A percentile compares a stretch with the other conserved stretches of the same genome.
Evolutionary conservation across 2,113 vertebrate species (phyloP).

Genomic region (Phyllopteryx taeniolatus): DNA sequence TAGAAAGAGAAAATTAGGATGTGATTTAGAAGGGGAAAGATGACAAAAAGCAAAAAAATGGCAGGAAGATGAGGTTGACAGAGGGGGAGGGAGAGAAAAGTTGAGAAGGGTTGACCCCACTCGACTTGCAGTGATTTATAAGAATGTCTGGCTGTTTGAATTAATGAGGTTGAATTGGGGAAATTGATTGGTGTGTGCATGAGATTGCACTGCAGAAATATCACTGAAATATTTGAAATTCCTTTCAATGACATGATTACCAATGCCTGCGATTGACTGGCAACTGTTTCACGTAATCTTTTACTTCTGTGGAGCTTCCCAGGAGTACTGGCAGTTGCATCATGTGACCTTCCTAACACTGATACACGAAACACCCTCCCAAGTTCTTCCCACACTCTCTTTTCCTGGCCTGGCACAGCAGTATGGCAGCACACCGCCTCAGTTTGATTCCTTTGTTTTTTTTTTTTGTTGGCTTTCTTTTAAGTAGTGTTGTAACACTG

Average conservation of each 20-base stretch:
- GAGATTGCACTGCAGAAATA: not conserved
- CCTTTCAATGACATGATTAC: not conserved
- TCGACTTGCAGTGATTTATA: slow-evolving; percentile 65
- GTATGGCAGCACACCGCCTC: no score
- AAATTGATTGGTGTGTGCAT: slow-evolving; percentile 27
- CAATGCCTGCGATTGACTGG: not conserved
- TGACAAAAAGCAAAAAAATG: slow-evolving; percentile 28
- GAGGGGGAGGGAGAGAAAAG: slow-evolving; percentile 16
- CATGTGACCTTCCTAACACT: no score
- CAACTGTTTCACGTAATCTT: no score
- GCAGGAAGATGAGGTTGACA: slow-evolving; percentile 10
- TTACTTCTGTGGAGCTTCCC: no score
- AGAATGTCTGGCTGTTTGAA: slow-evolving; percentile 53
- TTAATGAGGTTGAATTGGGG: slow-evolving; percentile 61
- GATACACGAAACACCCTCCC: no score
- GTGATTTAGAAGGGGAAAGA: slow-evolving; percentile 54
- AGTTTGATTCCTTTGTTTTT: no score
- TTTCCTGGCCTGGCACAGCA: no score
- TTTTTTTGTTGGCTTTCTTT: no score
- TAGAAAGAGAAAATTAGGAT: slow-evolving; percentile 28
- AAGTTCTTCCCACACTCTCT: no score
- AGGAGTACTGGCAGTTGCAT: no score
- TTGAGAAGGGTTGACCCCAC: slow-evolving; percentile 42
- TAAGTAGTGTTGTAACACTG: no score
- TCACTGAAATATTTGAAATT: not conserved